Evolutionary conservation across 2,888 invertebrate species (phyloP).

Genomic region (Silvanus unidentatus): DNA sequence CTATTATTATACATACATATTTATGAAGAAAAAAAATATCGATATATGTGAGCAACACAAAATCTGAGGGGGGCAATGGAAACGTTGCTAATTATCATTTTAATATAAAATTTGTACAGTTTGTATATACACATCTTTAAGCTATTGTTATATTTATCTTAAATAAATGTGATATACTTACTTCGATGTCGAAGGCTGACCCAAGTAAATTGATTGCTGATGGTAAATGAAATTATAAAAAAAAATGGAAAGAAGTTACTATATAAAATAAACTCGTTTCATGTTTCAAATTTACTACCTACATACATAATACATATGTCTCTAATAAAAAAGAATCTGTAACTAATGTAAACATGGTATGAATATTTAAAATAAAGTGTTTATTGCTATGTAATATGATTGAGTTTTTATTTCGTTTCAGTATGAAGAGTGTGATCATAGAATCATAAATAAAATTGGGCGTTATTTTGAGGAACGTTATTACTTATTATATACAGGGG

Average conservation of each 20-base stretch:
- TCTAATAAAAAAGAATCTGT: slow-evolving; percentile 28
- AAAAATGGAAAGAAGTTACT: not conserved
- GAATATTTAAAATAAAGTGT: slow-evolving; percentile 30
- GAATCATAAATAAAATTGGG: too few relatives aligned
- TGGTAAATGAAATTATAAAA: not conserved
- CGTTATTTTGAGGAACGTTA: too few relatives aligned
- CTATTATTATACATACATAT: too few relatives aligned
- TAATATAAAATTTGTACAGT: slow-evolving; percentile 36
- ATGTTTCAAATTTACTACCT: slow-evolving; percentile 28
- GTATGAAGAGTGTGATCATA: not conserved
- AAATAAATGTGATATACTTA: slow-evolving; percentile 40
- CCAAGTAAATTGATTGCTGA: not conserved
- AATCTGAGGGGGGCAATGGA: too few relatives aligned
- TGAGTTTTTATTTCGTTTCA: not conserved
- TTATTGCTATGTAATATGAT: slow-evolving; percentile 23
- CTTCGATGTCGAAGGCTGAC: slow-evolving; percentile 22
- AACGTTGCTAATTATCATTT: too few relatives aligned
- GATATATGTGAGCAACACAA: too few relatives aligned
- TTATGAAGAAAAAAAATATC: too few relatives aligned
- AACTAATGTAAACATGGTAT: slow-evolving; percentile 25
- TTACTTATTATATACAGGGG: too few relatives aligned
- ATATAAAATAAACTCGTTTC: slow-evolving; percentile 22
- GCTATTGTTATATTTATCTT: slow-evolving; percentile 29
- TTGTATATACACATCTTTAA: slow-evolving; percentile 40
- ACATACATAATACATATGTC: too few relatives aligned